These are phyloP conservation scores for Drosophila atripex DNA, from an alignment of 2,888 invertebrate species.

Conservation along the genomic window DNA sequence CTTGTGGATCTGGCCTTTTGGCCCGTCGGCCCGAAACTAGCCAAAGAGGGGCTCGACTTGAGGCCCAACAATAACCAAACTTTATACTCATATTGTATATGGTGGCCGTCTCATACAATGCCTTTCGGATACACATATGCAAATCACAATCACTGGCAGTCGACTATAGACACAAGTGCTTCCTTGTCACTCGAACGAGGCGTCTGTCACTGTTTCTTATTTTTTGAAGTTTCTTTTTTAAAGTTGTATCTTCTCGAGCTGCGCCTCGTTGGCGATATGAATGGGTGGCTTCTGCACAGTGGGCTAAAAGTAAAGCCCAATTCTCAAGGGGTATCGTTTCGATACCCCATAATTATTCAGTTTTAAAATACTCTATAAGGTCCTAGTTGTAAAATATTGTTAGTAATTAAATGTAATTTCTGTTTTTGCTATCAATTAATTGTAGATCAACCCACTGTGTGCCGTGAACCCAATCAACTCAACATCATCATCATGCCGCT, in stretches of 20 bases:
- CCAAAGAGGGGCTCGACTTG: slow-evolving; percentile 17
- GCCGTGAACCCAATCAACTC: slow-evolving; percentile 33
- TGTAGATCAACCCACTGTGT: slow-evolving; percentile 22
- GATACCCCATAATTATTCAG: too few species aligned
- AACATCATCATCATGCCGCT: slow-evolving; percentile 34
- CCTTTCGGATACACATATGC: slow-evolving; percentile 28
- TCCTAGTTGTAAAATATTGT: too few species aligned
- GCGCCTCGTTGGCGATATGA: slow-evolving; percentile 51
- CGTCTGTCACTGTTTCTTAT: slow-evolving; percentile 43
- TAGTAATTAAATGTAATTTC: neutral
- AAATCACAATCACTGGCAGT: slow-evolving; percentile 26
- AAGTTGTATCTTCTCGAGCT: slow-evolving; percentile 53
- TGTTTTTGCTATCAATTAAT: neutral
- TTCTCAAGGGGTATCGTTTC: too few species aligned
- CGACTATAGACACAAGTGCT: slow-evolving; percentile 61
- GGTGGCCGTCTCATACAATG: neutral
- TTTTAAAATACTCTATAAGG: neutral
- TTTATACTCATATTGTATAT: slow-evolving; percentile 7
- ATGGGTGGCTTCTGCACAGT: slow-evolving; percentile 21
- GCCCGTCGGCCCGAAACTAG: slow-evolving; percentile 36
- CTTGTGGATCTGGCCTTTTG: slow-evolving; percentile 64
- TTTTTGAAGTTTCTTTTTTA: slow-evolving; percentile 2
- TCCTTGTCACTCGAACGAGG: slow-evolving; percentile 64
- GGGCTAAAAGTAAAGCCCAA: neutral
- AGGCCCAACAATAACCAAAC: slow-evolving; percentile 39